Percentiles rank a stretch among this genome's conserved stretches.
phyloP scores from a whole-genome alignment of 1,140 invertebrate species.

The Pollicipes pollicipes region DNA sequence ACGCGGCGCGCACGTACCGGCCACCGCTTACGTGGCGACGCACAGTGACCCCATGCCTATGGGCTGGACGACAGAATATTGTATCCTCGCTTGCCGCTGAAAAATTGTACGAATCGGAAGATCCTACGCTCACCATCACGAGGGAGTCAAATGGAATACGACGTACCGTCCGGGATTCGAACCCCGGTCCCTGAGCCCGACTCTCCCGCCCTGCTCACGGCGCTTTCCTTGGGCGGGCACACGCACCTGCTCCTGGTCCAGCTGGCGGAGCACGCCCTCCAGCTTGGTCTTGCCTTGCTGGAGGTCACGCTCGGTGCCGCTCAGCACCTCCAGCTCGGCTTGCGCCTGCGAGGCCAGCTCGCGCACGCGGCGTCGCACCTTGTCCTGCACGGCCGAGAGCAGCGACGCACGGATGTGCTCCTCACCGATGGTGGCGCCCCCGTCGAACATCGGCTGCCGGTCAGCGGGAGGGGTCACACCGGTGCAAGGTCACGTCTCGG shows the following conservation, averaged over 20 bases:
- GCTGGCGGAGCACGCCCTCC: constrained; percentile 54
- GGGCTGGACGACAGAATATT: no score
- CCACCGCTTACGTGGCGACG: no score
- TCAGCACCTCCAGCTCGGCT: constrained; percentile 77
- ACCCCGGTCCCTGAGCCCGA: no score
- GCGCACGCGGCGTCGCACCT: constrained; percentile 61
- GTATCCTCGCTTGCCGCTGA: no score
- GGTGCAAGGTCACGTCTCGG: constrained; percentile 5
- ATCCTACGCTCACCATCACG: no score
- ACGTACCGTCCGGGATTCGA: no score
- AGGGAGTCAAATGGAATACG: no score
- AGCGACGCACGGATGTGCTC: constrained; percentile 87
- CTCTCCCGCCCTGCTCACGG: no score
- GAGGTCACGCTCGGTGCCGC: constrained; percentile 73
- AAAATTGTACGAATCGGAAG: no score
- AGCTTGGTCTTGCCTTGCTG: constrained; percentile 66
- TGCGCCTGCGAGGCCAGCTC: constrained; percentile 76
- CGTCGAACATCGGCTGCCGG: constrained; percentile 12
- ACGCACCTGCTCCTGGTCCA: constrained; percentile 69
- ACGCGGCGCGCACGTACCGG: no score
- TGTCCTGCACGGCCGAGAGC: constrained; percentile 85
- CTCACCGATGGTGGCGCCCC: constrained; percentile 66
- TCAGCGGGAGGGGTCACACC: neutral
- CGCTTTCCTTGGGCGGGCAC: no score
- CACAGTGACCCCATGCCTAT: no score